Evolutionary conservation across 1,140 invertebrate species (phyloP), one percentile per base, ranked within the genome.

Genomic region (Ips nitidus): DNA sequence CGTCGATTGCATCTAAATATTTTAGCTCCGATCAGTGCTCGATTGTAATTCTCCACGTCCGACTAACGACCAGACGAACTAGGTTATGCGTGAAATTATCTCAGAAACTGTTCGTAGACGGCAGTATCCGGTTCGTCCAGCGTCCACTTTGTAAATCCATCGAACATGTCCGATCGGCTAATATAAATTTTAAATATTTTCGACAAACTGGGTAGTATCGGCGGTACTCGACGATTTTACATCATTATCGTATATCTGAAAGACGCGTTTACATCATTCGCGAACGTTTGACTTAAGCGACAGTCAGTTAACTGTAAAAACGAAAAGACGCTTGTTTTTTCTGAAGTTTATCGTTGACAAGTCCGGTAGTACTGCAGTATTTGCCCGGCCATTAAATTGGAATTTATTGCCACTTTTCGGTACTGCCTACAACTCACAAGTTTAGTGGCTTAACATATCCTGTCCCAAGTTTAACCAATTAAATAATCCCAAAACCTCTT

Each of bases 121-220:
- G 22, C 45, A 22, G 45, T 50, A 8, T 50, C 6, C 45, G 45
- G 45, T 50, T 50, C 45, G 7, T 6, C 6, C 7, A 50, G 6
- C 6, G 7, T 22, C 45, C 7, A 6, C 22, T 50, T 50, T 6
- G 7, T 8, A 50, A 50, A 8, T 22, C 45, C 45, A 50, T 50
- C 45, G 45, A 22, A 50, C 45, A 50, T 50, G 22, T 50, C 45
- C 45, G 22, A 6, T 50, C 45, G 39, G 8, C 47, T 64, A 64
- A 64, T 64, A 64, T 64, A 64, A 64, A 64, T 64, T 64, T 64
- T 55, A 64, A 64, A 64, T 64, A 55, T 64, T 64, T 64, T 64
- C 52, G 62, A 64, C 62, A 64, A 64, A 64, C 62, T 52, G 4
- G 62, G 62, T 53, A 64, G 42, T n/a, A 41, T n/a, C 41, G 4